Evolutionary conservation across 2,113 vertebrate species (phyloP).

Genomic region (Cryptoleucopteryx plumbea): DNA sequence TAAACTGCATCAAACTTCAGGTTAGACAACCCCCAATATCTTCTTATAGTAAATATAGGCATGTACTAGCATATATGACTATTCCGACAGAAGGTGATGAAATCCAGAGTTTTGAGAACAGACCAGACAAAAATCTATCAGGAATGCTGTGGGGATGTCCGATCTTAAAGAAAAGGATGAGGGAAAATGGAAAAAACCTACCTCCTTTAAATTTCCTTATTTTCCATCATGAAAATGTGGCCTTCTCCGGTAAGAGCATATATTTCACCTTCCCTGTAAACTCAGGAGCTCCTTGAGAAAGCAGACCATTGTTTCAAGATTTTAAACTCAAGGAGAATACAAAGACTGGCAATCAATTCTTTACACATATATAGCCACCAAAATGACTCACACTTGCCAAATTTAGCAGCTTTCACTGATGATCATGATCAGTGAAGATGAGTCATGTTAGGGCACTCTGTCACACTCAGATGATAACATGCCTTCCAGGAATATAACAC

Average conservation of each 20-base stretch:
- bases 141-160: not conserved
- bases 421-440: not conserved
- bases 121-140: not conserved
- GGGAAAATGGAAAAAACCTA: not conserved
- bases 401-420: not conserved
- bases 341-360: not conserved
- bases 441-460: not conserved
- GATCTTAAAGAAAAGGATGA: not conserved
- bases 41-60: not conserved
- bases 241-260: not conserved
- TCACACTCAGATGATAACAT: not conserved
- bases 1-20: not conserved
- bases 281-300: not conserved
- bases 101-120: not conserved
- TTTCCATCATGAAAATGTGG: not conserved
- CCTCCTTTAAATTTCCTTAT: not conserved
- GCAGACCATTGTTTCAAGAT: not conserved
- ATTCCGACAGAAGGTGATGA: not conserved
- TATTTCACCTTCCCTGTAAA: not conserved
- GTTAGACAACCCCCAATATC: not conserved
- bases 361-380: not conserved
- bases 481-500: not conserved
- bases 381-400: not conserved
- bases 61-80: not conserved
- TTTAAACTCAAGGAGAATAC: not conserved